Evolutionary conservation across 1,140 invertebrate genomes (phyloP), one percentile per base, ranked within the genome.

Genomic region (Whitmania pigra): DNA sequence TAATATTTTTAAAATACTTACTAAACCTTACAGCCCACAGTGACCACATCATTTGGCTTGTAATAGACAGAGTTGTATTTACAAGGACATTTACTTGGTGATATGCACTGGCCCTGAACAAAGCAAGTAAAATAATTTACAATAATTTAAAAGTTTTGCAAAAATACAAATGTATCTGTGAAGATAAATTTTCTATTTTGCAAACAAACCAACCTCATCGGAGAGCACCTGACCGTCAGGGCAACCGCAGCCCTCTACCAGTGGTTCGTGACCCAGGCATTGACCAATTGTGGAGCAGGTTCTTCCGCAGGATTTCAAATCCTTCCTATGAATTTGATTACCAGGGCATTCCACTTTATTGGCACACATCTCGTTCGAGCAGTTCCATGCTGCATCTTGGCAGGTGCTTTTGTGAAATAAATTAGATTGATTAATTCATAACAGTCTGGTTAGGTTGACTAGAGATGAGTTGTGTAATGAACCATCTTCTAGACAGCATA

Each of bases 11-110:
- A 72, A 29, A 2, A 17, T 40, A 72, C 73, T 71, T 43, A 73
- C 73, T 71, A 73, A 15, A 49, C 71, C 20, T 71, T 71, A 57
- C 73, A 73, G 6, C 69, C 68, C 6, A 73, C 43, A 29, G 69
- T 53, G 0, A 73, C 69, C 18, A 57, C 43, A 11, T 71, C 73
- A n/a, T 36, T 69, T 11, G 53, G 25, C 27, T 57, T 15, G 31
- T 73, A 71, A 63, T 40, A 66, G 27, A 70, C 63, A 25, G 49
- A 53, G 27, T 71, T 73, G 36, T 71, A 71, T 27, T 49, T 72
- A 55, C 73, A 73, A 4, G 73, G 73, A 49, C 73, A 73, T 25
- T 71, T 29, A 36, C 57, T 53, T 22, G 73, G 68, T 22, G n/a
- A 25, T 18, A 73, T 68, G 31, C 73, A 73, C 13, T 22, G 49